Evolutionary conservation across 2,113 vertebrate genomes (phyloP).

Genomic region (Callithrix jacchus): DNA sequence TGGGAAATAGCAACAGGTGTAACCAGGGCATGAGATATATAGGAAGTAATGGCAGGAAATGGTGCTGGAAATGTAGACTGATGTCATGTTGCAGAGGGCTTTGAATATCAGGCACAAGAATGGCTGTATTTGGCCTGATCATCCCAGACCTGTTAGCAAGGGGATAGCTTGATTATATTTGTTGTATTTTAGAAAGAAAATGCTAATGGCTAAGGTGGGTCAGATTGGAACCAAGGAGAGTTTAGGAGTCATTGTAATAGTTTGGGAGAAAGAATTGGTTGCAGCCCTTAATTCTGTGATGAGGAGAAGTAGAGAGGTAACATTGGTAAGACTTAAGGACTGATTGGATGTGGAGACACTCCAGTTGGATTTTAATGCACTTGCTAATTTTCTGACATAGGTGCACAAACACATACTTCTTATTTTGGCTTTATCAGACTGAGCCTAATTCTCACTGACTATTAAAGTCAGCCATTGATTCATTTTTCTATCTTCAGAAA

Average conservation of each 20-base stretch:
- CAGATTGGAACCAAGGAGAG: not conserved
- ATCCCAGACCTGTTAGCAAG: not conserved
- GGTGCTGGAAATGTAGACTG: not conserved
- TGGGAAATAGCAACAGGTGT: not conserved
- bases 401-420: not conserved
- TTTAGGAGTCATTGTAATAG: not conserved
- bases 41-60: not conserved
- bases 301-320: not conserved
- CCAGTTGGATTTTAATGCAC: not conserved
- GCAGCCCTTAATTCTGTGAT: not conserved
- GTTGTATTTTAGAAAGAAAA: conserved; percentile 21
- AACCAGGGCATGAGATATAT: not conserved
- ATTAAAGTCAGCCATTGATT: conserved; percentile 11
- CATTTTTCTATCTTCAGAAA: conserved; percentile 19
- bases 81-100: not conserved
- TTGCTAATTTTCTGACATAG: not conserved
- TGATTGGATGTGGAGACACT: not conserved
- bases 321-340: not conserved
- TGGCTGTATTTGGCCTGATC: not conserved
- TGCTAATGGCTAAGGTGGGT: not conserved
- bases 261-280: not conserved
- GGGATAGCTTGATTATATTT: not conserved
- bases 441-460: not conserved
- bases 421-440: not conserved
- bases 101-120: not conserved